Evolutionary conservation across 2,113 vertebrate genomes (phyloP), one percentile per base, ranked within the genome.

Genomic region (Neomonachus schauinslandi): DNA sequence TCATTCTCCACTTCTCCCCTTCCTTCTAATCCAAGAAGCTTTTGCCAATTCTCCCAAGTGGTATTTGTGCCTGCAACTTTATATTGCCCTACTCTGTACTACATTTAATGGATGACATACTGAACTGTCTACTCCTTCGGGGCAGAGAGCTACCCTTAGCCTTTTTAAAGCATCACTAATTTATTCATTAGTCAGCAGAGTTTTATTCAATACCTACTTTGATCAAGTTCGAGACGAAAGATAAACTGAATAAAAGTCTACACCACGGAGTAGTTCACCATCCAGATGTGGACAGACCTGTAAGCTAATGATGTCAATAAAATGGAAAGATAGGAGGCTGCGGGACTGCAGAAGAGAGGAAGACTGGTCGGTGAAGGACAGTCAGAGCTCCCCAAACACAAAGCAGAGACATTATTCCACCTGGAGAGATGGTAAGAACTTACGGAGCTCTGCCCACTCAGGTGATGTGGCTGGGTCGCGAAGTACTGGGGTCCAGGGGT

Each of bases 161-260:
- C 39, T 69, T 57, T 92, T 88, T 71, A 9, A 76, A 91, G 59
- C 89, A 65, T 61, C 42, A 86, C 36, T 72, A 49, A 42, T 46
- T 63, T 49, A 80, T 69, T 97, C 85, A 87, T 33, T 92, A 42
- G 22, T 91, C 77, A 69, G 95, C 57, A 46, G 55, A 72, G n/a
- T 82, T 95, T 93, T 74, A 92, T 12, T 91, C 53, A 94, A 67
- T 33, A 77, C 5, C 33, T 59, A 82, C 18, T 51, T 88, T 76
- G 39, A 10, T 86, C 72, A 96, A 71, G 51, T 69, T 93, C 42
- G 49, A 96, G 46, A 89, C 36, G 72, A 96, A 95, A 97, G n/a
- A 83, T 7, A 2, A 96, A 69, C 42, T 89, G 89, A 93, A 88
- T 12, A 74, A 57, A 92, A 74, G 22, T 21, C 59, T 51, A 63